Percentiles rank a stretch among this genome's conserved stretches.
Conservation (phyloP, 2,113 vertebrate genomes). For the Pelecanus crispus region DNA sequence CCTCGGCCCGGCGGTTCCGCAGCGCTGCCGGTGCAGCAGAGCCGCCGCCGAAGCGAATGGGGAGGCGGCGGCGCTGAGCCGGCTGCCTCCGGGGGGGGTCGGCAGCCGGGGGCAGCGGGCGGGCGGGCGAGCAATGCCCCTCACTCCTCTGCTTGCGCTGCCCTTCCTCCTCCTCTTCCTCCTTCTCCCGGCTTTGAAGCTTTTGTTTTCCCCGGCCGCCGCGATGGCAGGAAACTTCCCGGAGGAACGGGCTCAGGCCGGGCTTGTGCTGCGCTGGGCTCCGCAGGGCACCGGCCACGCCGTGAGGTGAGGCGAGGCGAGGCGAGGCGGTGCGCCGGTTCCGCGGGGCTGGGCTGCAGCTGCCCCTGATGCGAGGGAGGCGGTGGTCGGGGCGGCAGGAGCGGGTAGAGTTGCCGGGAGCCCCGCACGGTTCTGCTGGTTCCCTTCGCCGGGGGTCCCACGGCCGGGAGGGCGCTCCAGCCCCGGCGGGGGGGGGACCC, state of each 20-base stretch:
- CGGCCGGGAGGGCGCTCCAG: background rate
- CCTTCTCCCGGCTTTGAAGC: background rate
- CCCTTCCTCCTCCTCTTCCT: background rate
- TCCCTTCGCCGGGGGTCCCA: background rate
- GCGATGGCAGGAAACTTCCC: conserved; percentile 21
- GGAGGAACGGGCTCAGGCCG: background rate
- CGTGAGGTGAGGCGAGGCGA: background rate
- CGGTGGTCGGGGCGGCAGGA: background rate
- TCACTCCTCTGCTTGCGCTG: background rate
- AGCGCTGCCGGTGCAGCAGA: background rate
- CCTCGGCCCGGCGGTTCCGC: background rate
- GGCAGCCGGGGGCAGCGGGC: background rate
- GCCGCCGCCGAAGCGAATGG: background rate
- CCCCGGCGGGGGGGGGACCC: too few relatives aligned
- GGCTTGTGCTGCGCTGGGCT: background rate
- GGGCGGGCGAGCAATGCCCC: conserved; percentile 19
- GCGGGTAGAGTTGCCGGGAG: background rate
- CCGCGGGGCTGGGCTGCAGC: background rate
- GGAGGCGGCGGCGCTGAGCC: background rate
- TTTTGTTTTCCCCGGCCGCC: conserved; percentile 17
- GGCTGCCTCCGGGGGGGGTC: background rate
- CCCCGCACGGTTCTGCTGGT: background rate
- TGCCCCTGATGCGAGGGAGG: background rate
- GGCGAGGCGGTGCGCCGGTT: background rate
- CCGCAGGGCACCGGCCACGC: background rate